These are phyloP conservation scores for Eulemur albifrons DNA, from an alignment of 2,797 vertebrate species.

Conservation along the genomic window DNA sequence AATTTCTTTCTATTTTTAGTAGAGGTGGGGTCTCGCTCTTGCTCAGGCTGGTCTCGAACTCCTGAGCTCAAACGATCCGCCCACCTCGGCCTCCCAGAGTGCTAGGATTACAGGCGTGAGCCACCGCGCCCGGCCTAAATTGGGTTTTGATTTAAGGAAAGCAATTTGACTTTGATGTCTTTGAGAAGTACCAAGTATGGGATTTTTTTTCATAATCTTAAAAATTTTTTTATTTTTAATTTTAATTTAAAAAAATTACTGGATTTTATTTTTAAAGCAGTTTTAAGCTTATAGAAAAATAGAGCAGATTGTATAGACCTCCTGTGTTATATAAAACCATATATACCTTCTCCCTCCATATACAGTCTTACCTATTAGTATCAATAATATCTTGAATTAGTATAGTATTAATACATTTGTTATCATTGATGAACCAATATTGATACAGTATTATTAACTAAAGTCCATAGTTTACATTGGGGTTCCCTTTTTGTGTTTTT, in stretches of 20 bases:
- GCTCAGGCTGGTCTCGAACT: too few species aligned
- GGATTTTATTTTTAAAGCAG: neutral
- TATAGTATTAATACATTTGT: neutral
- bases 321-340: neutral
- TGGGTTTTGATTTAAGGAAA: constrained; percentile 13
- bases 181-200: neutral
- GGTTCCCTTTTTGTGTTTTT: neutral
- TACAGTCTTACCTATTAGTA: neutral
- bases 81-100: too few species aligned
- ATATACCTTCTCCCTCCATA: fast-evolving
- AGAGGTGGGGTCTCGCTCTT: too few species aligned
- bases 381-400: neutral
- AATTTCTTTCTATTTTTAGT: too few species aligned
- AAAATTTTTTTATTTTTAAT: neutral
- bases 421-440: neutral
- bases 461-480: neutral
- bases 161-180: neutral
- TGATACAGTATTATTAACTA: neutral
- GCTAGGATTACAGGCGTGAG: too few species aligned
- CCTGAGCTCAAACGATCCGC: too few species aligned
- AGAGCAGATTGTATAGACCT: neutral
- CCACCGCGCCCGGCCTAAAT: too few species aligned
- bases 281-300: neutral
- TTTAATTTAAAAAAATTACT: neutral
- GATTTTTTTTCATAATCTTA: neutral